Conservation (phyloP, 1,140 invertebrate genomes). For the Rhynchophorus ferrugineus region DNA sequence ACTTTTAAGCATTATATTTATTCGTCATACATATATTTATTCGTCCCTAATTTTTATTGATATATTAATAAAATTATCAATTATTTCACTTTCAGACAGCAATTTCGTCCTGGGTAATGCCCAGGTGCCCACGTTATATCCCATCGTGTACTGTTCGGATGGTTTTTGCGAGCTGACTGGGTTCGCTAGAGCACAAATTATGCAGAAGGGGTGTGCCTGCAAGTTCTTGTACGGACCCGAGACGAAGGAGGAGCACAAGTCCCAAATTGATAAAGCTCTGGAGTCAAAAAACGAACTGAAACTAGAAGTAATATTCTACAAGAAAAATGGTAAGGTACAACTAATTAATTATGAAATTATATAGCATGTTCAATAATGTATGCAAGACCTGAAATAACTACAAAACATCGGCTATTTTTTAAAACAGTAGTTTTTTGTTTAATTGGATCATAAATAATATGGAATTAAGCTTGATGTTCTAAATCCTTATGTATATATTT, state of each 20-base stretch:
- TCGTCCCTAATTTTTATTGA: no score
- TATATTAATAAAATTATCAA: no score
- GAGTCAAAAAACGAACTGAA: slow-evolving; percentile 87
- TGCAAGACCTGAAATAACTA: no score
- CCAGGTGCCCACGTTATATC: slow-evolving; percentile 78
- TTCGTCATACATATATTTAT: no score
- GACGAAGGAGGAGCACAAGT: slow-evolving; percentile 80
- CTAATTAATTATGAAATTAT: slow-evolving; percentile 12
- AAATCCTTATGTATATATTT: no score
- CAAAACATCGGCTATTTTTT: no score
- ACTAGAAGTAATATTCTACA: slow-evolving; percentile 89
- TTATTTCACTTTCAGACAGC: slow-evolving; percentile 72
- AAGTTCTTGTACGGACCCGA: slow-evolving; percentile 91
- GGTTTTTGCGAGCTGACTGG: slow-evolving; percentile 96
- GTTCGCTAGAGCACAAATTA: slow-evolving; percentile 87
- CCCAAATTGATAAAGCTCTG: slow-evolving; percentile 81
- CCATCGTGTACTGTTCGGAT: slow-evolving; percentile 97
- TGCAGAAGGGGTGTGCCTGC: slow-evolving; percentile 94
- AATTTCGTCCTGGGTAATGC: slow-evolving; percentile 97
- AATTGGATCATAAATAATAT: no score
- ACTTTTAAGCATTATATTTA: no score
- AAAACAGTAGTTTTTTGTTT: no score
- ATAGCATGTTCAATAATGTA: no score
- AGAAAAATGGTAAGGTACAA: slow-evolving; percentile 75
- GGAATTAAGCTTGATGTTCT: no score